These are phyloP conservation scores for Petrocephalus schoutedeni DNA, from an alignment of 2,797 vertebrate genomes.

Conservation along the genomic window DNA sequence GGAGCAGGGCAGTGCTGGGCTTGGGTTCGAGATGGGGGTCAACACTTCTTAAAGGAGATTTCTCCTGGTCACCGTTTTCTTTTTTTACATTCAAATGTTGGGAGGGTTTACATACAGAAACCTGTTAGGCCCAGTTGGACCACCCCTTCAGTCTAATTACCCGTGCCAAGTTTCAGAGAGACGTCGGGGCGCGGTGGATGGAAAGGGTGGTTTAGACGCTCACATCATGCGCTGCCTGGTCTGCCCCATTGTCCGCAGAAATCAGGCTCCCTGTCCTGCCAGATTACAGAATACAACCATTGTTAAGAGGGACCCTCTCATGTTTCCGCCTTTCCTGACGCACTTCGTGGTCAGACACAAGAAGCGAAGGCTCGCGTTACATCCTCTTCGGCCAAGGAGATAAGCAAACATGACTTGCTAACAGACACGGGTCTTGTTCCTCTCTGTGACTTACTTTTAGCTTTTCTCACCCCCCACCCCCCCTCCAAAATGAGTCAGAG, in stretches of 20 bases:
- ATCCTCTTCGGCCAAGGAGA: slow-evolving; percentile 26
- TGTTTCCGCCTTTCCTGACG: slow-evolving; percentile 30
- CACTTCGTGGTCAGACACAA: slow-evolving; percentile 14
- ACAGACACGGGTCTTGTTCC: slow-evolving; percentile 32
- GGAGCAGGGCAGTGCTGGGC: slow-evolving; percentile 14
- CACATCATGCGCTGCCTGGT: neutral
- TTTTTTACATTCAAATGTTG: neutral
- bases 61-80: neutral
- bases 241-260: neutral
- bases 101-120: neutral
- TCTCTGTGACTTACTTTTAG: slow-evolving; percentile 13
- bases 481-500: neutral
- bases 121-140: neutral
- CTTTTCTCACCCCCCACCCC: neutral
- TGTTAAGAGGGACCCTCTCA: slow-evolving; percentile 38
- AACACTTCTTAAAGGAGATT: neutral
- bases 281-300: slow-evolving; percentile 41
- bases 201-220: neutral
- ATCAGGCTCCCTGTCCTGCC: slow-evolving; percentile 22
- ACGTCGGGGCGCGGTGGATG: neutral
- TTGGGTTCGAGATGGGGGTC: slow-evolving; percentile 1
- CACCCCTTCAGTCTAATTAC: neutral
- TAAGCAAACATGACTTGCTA: slow-evolving; percentile 32
- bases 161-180: neutral
- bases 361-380: slow-evolving; percentile 29